Evolutionary conservation across 2,113 vertebrate species (phyloP), one percentile per base, ranked within the genome.

Genomic region (Menura novaehollandiae): DNA sequence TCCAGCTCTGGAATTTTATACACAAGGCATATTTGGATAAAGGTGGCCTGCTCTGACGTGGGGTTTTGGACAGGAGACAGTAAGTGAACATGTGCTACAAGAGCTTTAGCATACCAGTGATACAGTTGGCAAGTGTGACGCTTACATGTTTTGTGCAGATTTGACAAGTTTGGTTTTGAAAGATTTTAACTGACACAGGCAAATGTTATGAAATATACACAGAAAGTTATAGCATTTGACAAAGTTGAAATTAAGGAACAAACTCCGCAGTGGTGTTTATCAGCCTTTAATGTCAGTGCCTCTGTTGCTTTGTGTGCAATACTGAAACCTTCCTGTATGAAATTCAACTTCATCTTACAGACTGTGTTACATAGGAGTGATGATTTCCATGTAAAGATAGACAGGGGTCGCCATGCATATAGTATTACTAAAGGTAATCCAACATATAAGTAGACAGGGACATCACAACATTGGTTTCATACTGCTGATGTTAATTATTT

Each of bases 401-500:
- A 5, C 15, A 44, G 21, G 27, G 17, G 30, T 75, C 12, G 22
- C 47, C 5, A 3, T 37, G 21, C 28, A 15, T 37, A 21, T 66
- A 14, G 13, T 79, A 63, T 44, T 68, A 33, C 69, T 84, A 77
- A 75, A 56, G 77, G 67, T 85, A 84, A 88, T 85, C 24, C 7
- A 69, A 18, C 22, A 17, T 73, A 0, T 53, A 60, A 35, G 46
- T 72, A 91, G 91, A 27, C 51, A 79, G 72, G 28, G 80, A 71
- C 72, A 82, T 94, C 51, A 77, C 68, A 95, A 79, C 60, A 56
- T 91, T 74, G 39, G 37, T 95, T 95, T 63, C 69, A 46, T 91
- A 69, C 44, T 91, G 63, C 71, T 96, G 56, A 67, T 93, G 72
- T 96, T 97, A 95, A 85, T 95, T 96, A 75, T 82, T 95, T 91